Base-by-base conservation (phyloP, 2,797 vertebrate genomes). In the Malacoctenus gilli region DNA sequence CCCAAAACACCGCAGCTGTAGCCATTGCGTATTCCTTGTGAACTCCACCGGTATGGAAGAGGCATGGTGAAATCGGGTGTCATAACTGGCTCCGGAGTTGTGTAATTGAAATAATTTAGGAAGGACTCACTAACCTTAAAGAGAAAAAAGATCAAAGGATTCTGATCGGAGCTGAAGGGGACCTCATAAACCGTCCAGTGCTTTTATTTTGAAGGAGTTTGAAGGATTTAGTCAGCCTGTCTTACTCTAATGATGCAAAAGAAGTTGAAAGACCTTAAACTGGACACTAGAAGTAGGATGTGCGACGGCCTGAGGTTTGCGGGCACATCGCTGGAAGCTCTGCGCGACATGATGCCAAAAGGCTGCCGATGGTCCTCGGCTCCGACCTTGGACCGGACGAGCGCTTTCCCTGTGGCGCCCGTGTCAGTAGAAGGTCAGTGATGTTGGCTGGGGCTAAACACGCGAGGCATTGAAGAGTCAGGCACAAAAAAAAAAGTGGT, bases 331-430 rank as follows among this genome's bases (percentile, higher is more conserved):
- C 59, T 53, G 68, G 32, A 76, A 79, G 60, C 25, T 25, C 20
- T 13, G 43, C 25, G 30, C 30, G 67, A 72, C 55, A 38, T 15
- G 28, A 61, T 74, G 60, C 40, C 54, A 68, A 47, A 66, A 28
- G 48, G 57, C 59, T 9, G 15, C 50, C 48, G 48, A 31, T 43
- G 54, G 65, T 80, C 80, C 51, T 68, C 30, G 0, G 30, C 62
- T 70, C 44, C 82, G 80, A 81, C 82, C 77, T 84, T 73, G 68
- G 71, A 75, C 36, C 63, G 41, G 68, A 16, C 9, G 13, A 72
- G 54, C 8, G 44, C 47, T 50, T 41, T 83, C 77, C 75, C 69
- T 25, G 76, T 48, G 73, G 72, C 18, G 41, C 68, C 43, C 57
- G 59, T 68, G 64, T 72, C 35, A 55, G 68, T 59, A 61, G 41